A percentile compares a stretch with the other conserved stretches of the same genome.
phyloP scores from a whole-genome alignment of 2,797 vertebrate genomes.

The Alca torda region DNA sequence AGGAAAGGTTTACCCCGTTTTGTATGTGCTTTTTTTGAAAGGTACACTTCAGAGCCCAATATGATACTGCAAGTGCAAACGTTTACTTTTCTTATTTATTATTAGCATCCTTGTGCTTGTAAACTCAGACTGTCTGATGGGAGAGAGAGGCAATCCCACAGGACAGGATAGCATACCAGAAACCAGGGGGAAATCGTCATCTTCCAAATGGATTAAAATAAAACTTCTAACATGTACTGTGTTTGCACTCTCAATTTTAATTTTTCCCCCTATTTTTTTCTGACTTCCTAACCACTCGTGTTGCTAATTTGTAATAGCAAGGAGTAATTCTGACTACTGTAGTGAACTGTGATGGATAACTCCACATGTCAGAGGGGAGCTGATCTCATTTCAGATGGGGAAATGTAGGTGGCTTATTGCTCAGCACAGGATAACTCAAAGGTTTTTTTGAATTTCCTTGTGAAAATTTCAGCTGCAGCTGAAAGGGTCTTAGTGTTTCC shows the following conservation, averaged over 20 bases:
- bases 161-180: neutral
- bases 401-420: neutral
- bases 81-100: neutral
- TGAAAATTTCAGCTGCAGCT: neutral
- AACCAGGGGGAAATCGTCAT: neutral
- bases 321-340: neutral
- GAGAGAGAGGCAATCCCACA: neutral
- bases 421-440: neutral
- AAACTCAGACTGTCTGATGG: neutral
- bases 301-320: neutral
- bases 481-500: neutral
- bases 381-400: constrained; percentile 21
- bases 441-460: neutral
- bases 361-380: neutral
- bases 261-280: neutral
- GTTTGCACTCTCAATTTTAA: neutral
- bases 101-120: neutral
- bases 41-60: neutral
- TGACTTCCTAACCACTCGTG: neutral
- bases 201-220: neutral
- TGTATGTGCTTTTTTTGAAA: neutral
- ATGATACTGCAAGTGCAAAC: neutral
- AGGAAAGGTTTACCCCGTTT: neutral
- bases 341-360: neutral
- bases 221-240: neutral